A percentile compares a stretch with the other conserved stretches of the same genome.
phyloP scores from a whole-genome alignment of 2,797 vertebrate species.

The Sebastes kiyomatsui region DNA sequence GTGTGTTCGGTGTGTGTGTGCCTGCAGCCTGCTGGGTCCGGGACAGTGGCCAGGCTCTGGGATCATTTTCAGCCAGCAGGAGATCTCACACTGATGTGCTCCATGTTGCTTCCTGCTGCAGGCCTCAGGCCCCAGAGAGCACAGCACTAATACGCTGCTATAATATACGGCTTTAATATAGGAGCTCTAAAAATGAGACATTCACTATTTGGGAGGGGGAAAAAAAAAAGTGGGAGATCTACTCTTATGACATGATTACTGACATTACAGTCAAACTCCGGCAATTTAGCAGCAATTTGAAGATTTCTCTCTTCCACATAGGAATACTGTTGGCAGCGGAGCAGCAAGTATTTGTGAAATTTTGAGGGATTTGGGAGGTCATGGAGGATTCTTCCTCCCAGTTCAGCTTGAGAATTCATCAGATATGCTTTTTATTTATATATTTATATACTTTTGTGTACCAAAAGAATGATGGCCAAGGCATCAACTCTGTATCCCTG shows the following conservation, averaged over 20 bases:
- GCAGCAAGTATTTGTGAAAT: slow-evolving; percentile 31
- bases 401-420: slow-evolving; percentile 6
- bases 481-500: background rate
- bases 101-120: slow-evolving; percentile 52
- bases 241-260: slow-evolving; percentile 58
- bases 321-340: slow-evolving; percentile 46
- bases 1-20: slow-evolving; percentile 23
- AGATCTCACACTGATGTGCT: slow-evolving; percentile 74
- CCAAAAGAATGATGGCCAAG: background rate
- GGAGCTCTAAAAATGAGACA: slow-evolving; percentile 36
- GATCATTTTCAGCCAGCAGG: slow-evolving; percentile 73
- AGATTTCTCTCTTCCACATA: slow-evolving; percentile 46
- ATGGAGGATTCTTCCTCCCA: slow-evolving; percentile 21
- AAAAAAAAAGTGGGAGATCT: background rate
- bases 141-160: slow-evolving; percentile 24
- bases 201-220: background rate
- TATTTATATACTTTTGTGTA: slow-evolving; percentile 13
- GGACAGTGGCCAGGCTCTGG: slow-evolving; percentile 66
- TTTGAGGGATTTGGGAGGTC: slow-evolving; percentile 19
- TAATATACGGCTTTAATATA: slow-evolving; percentile 63
- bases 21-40: slow-evolving; percentile 57
- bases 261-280: slow-evolving; percentile 61
- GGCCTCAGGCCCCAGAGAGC: slow-evolving; percentile 55
- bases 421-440: slow-evolving; percentile 15
- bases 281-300: slow-evolving; percentile 71